Base-by-base conservation (phyloP, 1,140 invertebrate species). In the Sinella curviseta region DNA sequence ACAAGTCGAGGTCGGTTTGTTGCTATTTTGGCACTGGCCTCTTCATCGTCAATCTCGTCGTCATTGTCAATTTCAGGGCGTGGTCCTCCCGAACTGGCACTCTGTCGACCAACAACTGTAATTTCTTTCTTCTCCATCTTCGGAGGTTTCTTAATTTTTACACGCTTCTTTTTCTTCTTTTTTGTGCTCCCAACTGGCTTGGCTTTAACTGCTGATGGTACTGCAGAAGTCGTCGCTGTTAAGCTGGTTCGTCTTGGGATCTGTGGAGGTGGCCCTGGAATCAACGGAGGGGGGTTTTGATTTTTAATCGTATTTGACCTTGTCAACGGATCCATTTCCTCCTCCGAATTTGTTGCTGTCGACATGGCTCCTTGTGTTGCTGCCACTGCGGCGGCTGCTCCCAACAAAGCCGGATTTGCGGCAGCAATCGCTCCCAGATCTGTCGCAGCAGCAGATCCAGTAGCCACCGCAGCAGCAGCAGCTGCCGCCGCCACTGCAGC, bases 21-120 rank as follows among this genome's bases (percentile, higher is more conserved):
- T n/a, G 81, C 81, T 77, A 82, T 84, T 81, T 82, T 82, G 0
- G 81, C 83, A 76, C 81, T 82, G 30, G 74, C 33, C 39, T 82
- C 81, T 28, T 83, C 83, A 57, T 83, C 83, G 26, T 82, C 81
- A 55, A 81, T 80, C 34, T 81, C 54, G 20, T 35, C 65, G n/a
- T 76, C 74, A 17, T 39, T 31, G 70, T 34, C 39, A 8, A 34
- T 31, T 35, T 30, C 16, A 1, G 36, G 77, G 4, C 17, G 30
- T 31, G 65, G 65, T 70, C 3, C 30, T 75, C 24, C n/a, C n/a
- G 12, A 8, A 26, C 30, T 67, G 30, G 48, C 14, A 54, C 48
- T 54, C 48, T 16, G 14, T n/a, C n/a, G 14, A 54, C n/a, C 48
- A 54, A 16, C 48, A 54, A 16, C 48, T 14, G n/a, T 54, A 26